These are phyloP conservation scores for Chromoteleia sp. DNA, from an alignment of 2,888 invertebrate genomes.

Conservation along the genomic window DNA sequence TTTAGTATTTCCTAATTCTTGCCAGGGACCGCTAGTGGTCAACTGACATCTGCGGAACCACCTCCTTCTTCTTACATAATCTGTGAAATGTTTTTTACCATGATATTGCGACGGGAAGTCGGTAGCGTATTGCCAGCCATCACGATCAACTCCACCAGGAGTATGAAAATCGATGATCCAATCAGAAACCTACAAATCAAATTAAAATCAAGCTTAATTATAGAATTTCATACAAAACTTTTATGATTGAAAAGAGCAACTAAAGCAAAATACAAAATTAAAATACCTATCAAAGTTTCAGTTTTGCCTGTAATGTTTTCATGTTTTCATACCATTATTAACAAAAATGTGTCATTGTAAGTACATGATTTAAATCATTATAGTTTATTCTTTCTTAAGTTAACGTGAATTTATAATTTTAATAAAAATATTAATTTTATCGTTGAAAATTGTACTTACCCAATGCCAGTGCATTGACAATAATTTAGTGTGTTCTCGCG, in stretches of 20 bases:
- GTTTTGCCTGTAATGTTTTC: too few relatives aligned
- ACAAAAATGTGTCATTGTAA: too few relatives aligned
- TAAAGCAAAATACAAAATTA: too few relatives aligned
- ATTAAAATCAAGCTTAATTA: too few relatives aligned
- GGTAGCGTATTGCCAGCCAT: slow-evolving; percentile 98
- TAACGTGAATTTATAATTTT: too few relatives aligned
- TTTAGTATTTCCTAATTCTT: slow-evolving; percentile 93
- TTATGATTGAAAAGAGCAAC: too few relatives aligned
- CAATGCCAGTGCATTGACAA: slow-evolving; percentile 95
- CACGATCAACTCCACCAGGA: slow-evolving; percentile 94
- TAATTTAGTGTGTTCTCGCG: slow-evolving; percentile 93
- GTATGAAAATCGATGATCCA: slow-evolving; percentile 97
- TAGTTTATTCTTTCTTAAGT: too few relatives aligned
- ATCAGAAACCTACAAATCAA: slow-evolving; percentile 88
- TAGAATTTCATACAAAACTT: too few relatives aligned
- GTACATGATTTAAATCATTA: too few relatives aligned
- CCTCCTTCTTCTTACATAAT: slow-evolving; percentile 93
- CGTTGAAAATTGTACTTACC: slow-evolving; percentile 85
- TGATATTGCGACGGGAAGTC: slow-evolving; percentile 96
- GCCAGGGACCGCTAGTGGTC: slow-evolving; percentile 94
- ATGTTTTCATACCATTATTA: too few relatives aligned
- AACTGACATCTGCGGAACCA: slow-evolving; percentile 94
- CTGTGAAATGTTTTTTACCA: slow-evolving; percentile 93
- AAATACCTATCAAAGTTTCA: too few relatives aligned
- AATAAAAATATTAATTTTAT: slow-evolving; percentile 19